These are phyloP conservation scores for Heliocidaris tuberculata DNA, from an alignment of 35 echinoderm and acorn worm genomes.

Conservation along the genomic window DNA sequence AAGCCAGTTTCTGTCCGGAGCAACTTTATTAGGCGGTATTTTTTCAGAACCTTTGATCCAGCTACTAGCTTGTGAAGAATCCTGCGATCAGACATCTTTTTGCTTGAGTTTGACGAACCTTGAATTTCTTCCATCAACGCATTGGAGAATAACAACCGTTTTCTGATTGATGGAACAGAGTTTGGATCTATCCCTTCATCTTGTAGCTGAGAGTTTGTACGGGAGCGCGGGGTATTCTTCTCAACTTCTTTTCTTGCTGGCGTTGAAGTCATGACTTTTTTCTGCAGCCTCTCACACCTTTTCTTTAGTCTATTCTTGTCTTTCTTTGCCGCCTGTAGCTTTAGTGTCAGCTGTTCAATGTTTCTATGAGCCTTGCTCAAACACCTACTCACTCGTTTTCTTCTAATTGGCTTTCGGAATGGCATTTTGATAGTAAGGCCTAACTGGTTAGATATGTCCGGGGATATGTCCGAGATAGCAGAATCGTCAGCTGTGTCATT, in stretches of 20 bases:
- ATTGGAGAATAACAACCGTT: background rate
- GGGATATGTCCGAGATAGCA: background rate
- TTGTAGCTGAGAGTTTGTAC: background rate
- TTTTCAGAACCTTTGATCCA: slow-evolving; percentile 36
- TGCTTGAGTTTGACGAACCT: too few relatives aligned
- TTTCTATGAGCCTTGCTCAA: background rate
- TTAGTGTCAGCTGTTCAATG: slow-evolving; percentile 2
- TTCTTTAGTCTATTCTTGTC: background rate
- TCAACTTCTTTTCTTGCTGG: background rate
- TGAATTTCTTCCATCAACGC: slow-evolving; percentile 31
- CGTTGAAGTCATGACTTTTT: slow-evolving; percentile 16
- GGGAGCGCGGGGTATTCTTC: slow-evolving; percentile 6
- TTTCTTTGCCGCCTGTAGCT: slow-evolving; percentile 23
- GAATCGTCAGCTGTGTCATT: background rate
- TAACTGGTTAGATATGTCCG: background rate
- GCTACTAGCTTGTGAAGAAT: background rate
- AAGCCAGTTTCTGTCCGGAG: background rate
- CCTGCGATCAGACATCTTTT: too few relatives aligned
- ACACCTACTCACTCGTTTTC: background rate
- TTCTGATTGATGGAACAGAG: background rate
- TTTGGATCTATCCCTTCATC: slow-evolving; percentile 26
- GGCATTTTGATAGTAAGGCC: background rate
- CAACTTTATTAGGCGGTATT: slow-evolving; percentile 33
- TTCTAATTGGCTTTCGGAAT: background rate
- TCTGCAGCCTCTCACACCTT: slow-evolving; percentile 13